A percentile compares a stretch with the other conserved stretches of the same genome.
These are phyloP conservation scores for Tetramorium simillimum DNA, from an alignment of 1,140 invertebrate genomes.

Conservation along the genomic window DNA sequence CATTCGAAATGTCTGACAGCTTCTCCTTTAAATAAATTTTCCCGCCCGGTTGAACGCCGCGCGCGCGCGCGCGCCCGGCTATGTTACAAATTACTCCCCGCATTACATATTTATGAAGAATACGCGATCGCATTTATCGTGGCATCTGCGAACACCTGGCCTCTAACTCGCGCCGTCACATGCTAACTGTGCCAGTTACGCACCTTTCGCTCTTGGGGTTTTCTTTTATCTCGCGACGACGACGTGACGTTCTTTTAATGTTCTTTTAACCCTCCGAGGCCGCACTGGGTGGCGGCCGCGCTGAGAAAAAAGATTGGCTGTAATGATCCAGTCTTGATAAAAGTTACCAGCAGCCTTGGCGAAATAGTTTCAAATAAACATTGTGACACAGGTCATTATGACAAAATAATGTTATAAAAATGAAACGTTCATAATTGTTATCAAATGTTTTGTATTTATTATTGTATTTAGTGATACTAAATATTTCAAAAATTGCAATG, in stretches of 20 bases:
- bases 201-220: background rate
- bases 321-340: too few relatives aligned
- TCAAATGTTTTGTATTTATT: too few relatives aligned
- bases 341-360: too few relatives aligned
- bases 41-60: conserved; percentile 28
- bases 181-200: conserved; percentile 3
- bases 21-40: conserved; percentile 54
- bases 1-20: conserved; percentile 10
- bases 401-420: too few relatives aligned
- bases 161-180: conserved; percentile 5
- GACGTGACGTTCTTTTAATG: background rate
- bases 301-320: too few relatives aligned
- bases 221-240: too few relatives aligned
- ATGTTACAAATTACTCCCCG: conserved; percentile 49
- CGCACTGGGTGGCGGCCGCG: too few relatives aligned
- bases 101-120: conserved; percentile 55
- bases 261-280: background rate
- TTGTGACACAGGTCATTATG: too few relatives aligned
- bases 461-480: too few relatives aligned
- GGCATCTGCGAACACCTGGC: conserved; percentile 9
- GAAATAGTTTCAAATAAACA: too few relatives aligned
- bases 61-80: background rate
- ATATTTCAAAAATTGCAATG: too few relatives aligned
- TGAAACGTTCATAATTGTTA: too few relatives aligned
- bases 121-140: conserved; percentile 47